These are phyloP conservation scores for Amblyornis subalaris DNA, from an alignment of 2,113 vertebrate species.

Conservation along the genomic window DNA sequence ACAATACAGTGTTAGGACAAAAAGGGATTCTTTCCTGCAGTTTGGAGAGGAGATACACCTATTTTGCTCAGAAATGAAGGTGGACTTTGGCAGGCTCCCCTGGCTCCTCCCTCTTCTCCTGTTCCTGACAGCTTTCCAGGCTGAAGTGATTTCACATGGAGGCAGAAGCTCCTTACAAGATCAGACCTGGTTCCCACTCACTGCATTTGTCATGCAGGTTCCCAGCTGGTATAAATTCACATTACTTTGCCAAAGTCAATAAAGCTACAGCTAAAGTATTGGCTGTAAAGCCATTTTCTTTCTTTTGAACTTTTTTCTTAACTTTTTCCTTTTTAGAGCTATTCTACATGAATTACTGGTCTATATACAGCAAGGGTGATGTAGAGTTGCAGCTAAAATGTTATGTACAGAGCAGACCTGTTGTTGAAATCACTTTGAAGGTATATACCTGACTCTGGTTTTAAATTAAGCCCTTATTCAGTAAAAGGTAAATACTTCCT, in stretches of 20 bases:
- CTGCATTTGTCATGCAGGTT: not conserved
- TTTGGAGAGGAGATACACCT: not conserved
- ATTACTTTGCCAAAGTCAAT: not conserved
- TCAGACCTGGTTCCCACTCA: not conserved
- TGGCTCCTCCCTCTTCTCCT: not conserved
- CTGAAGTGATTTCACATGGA: not conserved
- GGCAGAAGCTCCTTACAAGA: not conserved
- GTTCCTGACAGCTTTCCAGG: not conserved
- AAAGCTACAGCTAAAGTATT: not conserved
- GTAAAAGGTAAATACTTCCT: not conserved
- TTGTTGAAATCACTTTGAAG: not conserved
- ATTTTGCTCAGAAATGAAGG: not conserved
- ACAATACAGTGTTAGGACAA: not conserved
- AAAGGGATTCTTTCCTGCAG: fast-evolving
- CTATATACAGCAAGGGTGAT: not conserved
- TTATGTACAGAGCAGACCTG: not conserved
- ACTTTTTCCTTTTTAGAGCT: not conserved
- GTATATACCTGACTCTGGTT: not conserved
- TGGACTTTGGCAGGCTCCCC: not conserved
- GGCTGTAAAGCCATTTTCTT: not conserved
- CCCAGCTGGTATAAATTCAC: not conserved
- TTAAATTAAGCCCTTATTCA: not conserved
- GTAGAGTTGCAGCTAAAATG: not conserved
- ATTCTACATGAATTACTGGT: not conserved
- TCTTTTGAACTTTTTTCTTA: not conserved